Evolutionary conservation across 2,113 vertebrate genomes (phyloP).

Genomic region (Jacana jacana): DNA sequence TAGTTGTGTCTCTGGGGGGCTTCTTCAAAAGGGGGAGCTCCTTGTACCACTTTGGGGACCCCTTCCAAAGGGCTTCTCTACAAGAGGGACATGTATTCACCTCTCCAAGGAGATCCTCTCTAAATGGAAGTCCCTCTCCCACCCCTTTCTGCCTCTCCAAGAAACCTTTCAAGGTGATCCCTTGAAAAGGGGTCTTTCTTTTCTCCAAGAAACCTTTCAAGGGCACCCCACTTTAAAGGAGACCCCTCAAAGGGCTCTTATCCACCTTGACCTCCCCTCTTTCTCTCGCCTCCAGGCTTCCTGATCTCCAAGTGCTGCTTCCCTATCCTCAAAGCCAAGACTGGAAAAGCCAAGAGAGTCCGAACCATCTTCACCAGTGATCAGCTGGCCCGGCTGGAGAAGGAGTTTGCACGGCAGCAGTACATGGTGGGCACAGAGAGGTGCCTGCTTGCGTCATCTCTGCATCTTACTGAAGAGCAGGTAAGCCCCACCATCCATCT

Average conservation of each 20-base stretch:
- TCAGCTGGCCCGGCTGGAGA: conserved; percentile 84
- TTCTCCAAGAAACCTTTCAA: background rate
- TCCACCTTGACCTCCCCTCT: background rate
- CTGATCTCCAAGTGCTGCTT: conserved; percentile 67
- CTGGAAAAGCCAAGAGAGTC: conserved; percentile 79
- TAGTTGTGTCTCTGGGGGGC: background rate
- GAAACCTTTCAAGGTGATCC: background rate
- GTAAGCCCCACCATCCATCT: conserved; percentile 18
- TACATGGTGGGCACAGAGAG: conserved; percentile 85
- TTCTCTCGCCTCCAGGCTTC: conserved; percentile 39
- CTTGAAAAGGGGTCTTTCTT: no score
- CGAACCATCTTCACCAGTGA: conserved; percentile 85
- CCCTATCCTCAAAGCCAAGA: conserved; percentile 71
- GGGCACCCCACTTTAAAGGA: no score
- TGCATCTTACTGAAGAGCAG: conserved; percentile 83
- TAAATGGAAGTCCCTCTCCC: background rate
- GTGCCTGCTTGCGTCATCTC: conserved; percentile 79
- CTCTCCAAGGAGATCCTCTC: background rate
- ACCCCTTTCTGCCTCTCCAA: no score
- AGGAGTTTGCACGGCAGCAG: conserved; percentile 83
- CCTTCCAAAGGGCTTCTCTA: background rate
- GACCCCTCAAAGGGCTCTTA: background rate
- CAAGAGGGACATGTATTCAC: no score
- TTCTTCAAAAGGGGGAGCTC: background rate
- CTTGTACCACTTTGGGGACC: background rate